These are phyloP conservation scores for Pica pica DNA, from an alignment of 2,113 vertebrate species.

Conservation along the genomic window DNA sequence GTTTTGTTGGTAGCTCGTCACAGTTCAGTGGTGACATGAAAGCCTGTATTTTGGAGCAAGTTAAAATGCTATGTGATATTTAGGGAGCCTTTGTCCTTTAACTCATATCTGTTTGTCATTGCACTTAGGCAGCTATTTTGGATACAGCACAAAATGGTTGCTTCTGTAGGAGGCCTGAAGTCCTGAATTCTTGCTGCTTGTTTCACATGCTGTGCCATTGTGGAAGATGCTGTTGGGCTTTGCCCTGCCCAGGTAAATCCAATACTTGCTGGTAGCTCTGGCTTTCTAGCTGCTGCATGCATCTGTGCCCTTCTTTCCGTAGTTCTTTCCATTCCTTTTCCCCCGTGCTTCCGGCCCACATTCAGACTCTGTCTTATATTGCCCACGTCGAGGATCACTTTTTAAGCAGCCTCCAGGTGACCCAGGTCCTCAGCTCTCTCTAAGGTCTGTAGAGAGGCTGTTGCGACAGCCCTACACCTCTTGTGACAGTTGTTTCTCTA, in stretches of 20 bases:
- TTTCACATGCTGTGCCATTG: neutral
- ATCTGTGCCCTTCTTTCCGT: neutral
- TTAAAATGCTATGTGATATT: neutral
- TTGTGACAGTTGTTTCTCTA: neutral
- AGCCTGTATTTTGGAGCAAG: neutral
- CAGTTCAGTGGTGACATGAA: neutral
- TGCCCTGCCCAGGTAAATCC: neutral
- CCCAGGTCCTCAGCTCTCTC: neutral
- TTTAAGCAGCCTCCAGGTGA: neutral
- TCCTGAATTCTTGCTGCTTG: neutral
- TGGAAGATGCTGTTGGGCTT: neutral
- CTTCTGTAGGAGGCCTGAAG: neutral
- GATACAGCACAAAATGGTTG: neutral
- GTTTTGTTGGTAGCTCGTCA: neutral
- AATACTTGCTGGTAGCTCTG: neutral
- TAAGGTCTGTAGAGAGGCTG: neutral
- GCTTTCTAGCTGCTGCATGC: neutral
- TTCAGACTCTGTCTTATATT: neutral
- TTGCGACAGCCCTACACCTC: neutral
- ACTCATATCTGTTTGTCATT: neutral
- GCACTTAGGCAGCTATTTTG: neutral
- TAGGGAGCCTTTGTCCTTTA: neutral
- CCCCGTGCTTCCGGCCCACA: neutral
- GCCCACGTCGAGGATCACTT: neutral
- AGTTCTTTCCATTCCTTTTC: neutral